phyloP scores from a whole-genome alignment of 2,888 invertebrate species.

The Pasiphila rectangulata region DNA sequence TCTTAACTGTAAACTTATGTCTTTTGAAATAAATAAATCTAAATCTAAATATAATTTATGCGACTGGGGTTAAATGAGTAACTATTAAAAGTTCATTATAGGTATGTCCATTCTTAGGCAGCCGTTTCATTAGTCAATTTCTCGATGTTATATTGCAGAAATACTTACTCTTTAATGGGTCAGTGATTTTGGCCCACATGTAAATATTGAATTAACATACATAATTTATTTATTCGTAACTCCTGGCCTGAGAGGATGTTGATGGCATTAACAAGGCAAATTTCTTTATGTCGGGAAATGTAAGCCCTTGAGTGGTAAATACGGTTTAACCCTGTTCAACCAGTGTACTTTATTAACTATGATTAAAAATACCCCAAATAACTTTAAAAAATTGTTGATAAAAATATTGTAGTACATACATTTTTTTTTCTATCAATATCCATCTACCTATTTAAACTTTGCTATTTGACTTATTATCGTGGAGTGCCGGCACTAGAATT shows the following conservation, averaged over 20 bases:
- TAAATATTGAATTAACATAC: conserved; percentile 68
- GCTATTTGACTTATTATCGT: too few relatives aligned
- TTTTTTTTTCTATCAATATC: too few relatives aligned
- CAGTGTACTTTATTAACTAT: too few relatives aligned
- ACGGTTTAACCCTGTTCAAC: not conserved
- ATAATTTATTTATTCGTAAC: conserved; percentile 60
- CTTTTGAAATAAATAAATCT: too few relatives aligned
- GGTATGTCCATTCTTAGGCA: conserved; percentile 1
- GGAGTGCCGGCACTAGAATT: too few relatives aligned
- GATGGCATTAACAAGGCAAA: conserved; percentile 52
- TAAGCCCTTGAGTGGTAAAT: conserved; percentile 15
- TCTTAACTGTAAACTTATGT: too few relatives aligned
- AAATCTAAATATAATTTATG: too few relatives aligned
- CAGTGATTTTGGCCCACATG: conserved; percentile 72
- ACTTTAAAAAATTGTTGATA: not conserved
- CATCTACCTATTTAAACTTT: too few relatives aligned
- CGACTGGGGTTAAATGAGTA: too few relatives aligned
- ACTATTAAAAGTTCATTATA: too few relatives aligned
- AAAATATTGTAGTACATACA: too few relatives aligned
- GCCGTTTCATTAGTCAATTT: conserved; percentile 18
- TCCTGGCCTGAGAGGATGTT: conserved; percentile 49
- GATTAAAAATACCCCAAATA: too few relatives aligned
- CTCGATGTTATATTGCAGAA: conserved; percentile 51
- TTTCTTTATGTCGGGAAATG: conserved; percentile 33
- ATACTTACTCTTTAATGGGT: conserved; percentile 64